Conservation (phyloP, 2,888 invertebrate genomes). For the Dichetophora obliterata region DNA sequence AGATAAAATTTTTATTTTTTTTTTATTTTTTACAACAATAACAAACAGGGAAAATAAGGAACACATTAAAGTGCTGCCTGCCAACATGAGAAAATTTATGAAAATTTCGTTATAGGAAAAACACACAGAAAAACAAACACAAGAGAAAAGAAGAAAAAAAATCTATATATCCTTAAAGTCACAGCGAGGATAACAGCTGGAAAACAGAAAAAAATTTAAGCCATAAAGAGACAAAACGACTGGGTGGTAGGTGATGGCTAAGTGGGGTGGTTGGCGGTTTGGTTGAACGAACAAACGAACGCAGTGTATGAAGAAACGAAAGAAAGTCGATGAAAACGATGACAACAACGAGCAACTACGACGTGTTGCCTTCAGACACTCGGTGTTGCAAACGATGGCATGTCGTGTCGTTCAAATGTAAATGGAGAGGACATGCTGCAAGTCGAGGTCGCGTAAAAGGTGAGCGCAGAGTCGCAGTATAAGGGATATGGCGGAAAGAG, state of each 20-base stretch:
- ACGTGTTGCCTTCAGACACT: background rate
- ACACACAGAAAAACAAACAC: background rate
- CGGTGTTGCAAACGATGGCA: conserved; percentile 9
- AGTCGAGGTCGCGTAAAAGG: background rate
- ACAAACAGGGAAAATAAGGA: background rate
- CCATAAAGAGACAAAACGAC: conserved; percentile 23
- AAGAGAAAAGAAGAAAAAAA: background rate
- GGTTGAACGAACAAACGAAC: background rate
- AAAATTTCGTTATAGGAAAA: conserved; percentile 17
- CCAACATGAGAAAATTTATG: conserved; percentile 21
- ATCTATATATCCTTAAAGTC: conserved; percentile 36
- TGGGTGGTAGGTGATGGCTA: background rate
- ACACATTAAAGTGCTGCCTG: conserved; percentile 27
- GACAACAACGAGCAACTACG: conserved; percentile 6
- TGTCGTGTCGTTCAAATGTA: conserved; percentile 17
- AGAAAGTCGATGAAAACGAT: background rate
- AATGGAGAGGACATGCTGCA: background rate
- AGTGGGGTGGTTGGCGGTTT: background rate
- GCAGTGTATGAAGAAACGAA: background rate
- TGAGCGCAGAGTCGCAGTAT: background rate
- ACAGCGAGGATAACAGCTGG: conserved; percentile 38
- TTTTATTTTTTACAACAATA: background rate
- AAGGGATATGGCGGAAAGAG: background rate
- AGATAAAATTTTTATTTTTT: background rate
- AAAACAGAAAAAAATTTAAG: conserved; percentile 5